A percentile compares a stretch with the other conserved stretches of the same genome.
Conservation (phyloP, 2,113 vertebrate genomes). For the Herpailurus yagouaroundi region DNA sequence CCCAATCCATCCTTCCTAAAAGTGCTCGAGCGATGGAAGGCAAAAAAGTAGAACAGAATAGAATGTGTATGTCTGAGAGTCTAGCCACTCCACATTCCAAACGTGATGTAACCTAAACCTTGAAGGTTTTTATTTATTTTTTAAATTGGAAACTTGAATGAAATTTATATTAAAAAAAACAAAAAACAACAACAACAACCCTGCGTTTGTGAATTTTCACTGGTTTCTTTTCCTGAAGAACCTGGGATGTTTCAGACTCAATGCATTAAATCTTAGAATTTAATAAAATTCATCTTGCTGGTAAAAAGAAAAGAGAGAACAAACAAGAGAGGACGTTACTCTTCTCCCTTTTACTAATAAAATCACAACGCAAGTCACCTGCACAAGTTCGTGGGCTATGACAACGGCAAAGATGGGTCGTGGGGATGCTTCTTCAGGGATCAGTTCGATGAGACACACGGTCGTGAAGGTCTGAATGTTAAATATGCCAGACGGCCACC, state of each 20-base stretch:
- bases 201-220: background rate
- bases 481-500: background rate
- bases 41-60: slow-evolving; percentile 49
- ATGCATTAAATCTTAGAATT: background rate
- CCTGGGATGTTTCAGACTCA: background rate
- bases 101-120: slow-evolving; percentile 50
- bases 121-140: background rate
- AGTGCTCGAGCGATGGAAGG: slow-evolving; percentile 52
- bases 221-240: background rate
- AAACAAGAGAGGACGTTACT: background rate
- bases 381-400: background rate
- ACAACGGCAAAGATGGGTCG: background rate
- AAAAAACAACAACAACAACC: too few relatives aligned
- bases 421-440: background rate
- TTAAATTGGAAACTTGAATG: background rate
- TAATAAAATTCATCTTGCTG: background rate
- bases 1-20: slow-evolving; percentile 60
- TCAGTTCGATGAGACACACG: background rate
- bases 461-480: background rate
- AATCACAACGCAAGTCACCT: background rate
- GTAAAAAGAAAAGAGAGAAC: background rate
- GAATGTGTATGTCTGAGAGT: background rate
- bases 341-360: background rate
- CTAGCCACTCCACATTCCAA: slow-evolving; percentile 9
- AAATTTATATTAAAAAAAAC: background rate